Conservation (phyloP, 2,888 invertebrate genomes). For the Antheraea yamamai region DNA sequence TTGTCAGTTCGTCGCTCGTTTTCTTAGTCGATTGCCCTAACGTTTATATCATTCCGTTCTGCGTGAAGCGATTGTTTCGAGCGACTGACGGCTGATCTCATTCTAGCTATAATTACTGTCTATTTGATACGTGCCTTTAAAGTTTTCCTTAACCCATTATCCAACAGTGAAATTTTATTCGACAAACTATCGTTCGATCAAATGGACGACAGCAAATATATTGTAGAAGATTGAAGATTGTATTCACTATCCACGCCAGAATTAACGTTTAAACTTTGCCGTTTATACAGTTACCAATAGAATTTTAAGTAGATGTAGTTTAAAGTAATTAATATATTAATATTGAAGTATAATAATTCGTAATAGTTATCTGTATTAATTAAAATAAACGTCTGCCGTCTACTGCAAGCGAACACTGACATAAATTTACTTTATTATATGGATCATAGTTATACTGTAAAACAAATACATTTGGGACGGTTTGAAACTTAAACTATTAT, state of each 20-base stretch:
- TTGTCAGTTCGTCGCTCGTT: not conserved
- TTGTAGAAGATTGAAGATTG: not conserved
- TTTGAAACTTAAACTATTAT: not conserved
- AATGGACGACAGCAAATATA: too few species aligned
- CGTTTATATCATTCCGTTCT: not conserved
- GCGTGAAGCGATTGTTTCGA: not conserved
- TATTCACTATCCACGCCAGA: not conserved
- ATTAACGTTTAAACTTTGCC: not conserved
- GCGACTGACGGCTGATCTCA: not conserved
- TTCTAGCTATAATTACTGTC: not conserved
- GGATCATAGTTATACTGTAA: not conserved
- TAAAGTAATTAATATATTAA: not conserved
- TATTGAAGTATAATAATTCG: slow-evolving; percentile 6
- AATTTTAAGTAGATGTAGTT: not conserved
- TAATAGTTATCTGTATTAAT: not conserved
- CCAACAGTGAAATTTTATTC: too few species aligned
- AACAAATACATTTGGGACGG: not conserved
- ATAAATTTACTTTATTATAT: not conserved
- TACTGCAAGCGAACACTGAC: not conserved
- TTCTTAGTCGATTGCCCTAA: not conserved
- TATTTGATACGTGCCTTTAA: not conserved
- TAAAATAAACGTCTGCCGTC: not conserved
- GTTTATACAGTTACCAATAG: not conserved
- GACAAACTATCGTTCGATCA: too few species aligned
- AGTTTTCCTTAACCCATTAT: not conserved